Evolutionary conservation across 2,113 vertebrate genomes (phyloP).

Genomic region (Tapirus terrestris): DNA sequence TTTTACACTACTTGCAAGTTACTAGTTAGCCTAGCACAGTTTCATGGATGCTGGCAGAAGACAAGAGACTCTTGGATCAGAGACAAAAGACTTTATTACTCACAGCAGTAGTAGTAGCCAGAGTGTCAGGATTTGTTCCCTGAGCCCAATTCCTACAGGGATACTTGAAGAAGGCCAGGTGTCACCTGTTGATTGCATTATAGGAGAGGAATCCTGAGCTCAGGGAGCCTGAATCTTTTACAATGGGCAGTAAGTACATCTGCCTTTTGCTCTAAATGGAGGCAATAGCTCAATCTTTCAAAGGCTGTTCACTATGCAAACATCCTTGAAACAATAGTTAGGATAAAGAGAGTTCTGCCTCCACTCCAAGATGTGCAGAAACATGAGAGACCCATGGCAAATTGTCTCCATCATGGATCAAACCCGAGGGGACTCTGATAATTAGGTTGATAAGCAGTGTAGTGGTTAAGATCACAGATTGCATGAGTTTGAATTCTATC

Average conservation of each 20-base stretch:
- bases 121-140: not conserved
- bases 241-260: not conserved
- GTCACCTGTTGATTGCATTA: not conserved
- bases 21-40: not conserved
- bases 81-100: not conserved
- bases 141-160: not conserved
- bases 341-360: not conserved
- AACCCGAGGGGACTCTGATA: not conserved
- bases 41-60: not conserved
- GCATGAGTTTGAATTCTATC: not conserved
- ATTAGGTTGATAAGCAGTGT: not conserved
- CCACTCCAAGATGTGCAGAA: not conserved
- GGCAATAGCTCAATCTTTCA: not conserved
- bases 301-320: not conserved
- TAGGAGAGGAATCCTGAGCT: not conserved
- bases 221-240: not conserved
- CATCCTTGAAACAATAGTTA: not conserved
- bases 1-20: not conserved
- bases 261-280: not conserved
- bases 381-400: not conserved
- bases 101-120: not conserved
- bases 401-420: not conserved
- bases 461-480: not conserved
- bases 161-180: not conserved
- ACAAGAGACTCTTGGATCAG: not conserved